These are phyloP conservation scores for Rhombomys opimus DNA, from an alignment of 2,113 vertebrate species.

Conservation along the genomic window DNA sequence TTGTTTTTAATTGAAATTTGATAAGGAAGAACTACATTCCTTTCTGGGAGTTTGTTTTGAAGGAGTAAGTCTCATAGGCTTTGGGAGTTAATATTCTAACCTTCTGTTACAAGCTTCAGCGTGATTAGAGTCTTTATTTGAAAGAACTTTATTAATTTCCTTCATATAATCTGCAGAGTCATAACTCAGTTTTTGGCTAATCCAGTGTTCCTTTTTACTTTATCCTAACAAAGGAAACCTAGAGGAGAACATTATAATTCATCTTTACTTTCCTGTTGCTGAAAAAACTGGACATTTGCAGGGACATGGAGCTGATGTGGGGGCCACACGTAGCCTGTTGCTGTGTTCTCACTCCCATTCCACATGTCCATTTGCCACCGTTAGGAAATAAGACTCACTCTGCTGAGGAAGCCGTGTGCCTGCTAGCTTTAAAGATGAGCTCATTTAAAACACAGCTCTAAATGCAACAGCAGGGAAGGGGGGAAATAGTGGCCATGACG, in stretches of 20 bases:
- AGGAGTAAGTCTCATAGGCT: neutral
- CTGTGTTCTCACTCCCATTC: neutral
- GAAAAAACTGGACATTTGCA: neutral
- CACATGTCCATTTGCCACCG: neutral
- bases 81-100: constrained; percentile 30
- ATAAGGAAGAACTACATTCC: neutral
- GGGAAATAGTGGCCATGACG: neutral
- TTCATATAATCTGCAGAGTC: neutral
- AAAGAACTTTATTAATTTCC: constrained; percentile 21
- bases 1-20: constrained; percentile 24
- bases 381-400: neutral
- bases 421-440: constrained; percentile 20
- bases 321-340: neutral
- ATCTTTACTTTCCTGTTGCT: neutral
- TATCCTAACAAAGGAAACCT: neutral
- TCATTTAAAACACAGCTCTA: constrained; percentile 13
- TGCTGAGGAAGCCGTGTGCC: neutral
- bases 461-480: neutral
- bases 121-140: constrained; percentile 5
- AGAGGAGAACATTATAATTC: neutral
- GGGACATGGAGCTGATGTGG: neutral
- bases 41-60: constrained; percentile 26
- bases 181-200: constrained; percentile 23
- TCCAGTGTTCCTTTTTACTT: neutral
- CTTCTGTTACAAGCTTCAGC: neutral